These are phyloP conservation scores for Apodemus speciosus DNA, from an alignment of 2,113 vertebrate species.

Conservation along the genomic window DNA sequence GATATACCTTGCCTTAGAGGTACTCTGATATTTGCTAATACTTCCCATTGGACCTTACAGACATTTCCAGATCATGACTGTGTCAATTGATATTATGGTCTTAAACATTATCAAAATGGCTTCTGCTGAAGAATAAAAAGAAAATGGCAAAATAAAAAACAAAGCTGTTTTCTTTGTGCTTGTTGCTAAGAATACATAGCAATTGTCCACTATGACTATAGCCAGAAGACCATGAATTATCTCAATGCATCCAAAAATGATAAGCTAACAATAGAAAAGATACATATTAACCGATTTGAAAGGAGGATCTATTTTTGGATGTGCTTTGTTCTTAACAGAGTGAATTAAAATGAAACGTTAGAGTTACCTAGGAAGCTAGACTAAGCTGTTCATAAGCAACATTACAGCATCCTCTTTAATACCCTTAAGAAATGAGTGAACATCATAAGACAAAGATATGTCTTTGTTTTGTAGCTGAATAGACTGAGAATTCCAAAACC, in stretches of 20 bases:
- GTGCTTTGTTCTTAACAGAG: conserved; percentile 36
- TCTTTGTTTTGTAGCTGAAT: not conserved
- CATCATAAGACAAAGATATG: not conserved
- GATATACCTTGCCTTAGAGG: conserved; percentile 72
- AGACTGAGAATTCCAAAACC: conserved; percentile 37
- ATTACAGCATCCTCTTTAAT: conserved; percentile 36
- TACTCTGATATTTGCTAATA: conserved; percentile 83
- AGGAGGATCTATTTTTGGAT: conserved; percentile 7
- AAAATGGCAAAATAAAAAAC: conserved; percentile 55
- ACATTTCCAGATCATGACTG: conserved; percentile 68
- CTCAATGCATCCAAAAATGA: not conserved
- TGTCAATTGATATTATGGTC: conserved; percentile 70
- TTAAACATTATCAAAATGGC: conserved; percentile 61
- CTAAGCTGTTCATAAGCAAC: not conserved
- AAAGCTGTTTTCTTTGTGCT: not conserved
- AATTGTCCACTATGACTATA: conserved; percentile 26
- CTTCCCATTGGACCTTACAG: conserved; percentile 73
- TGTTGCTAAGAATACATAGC: conserved; percentile 51
- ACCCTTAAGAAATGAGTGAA: not conserved
- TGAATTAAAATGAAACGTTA: conserved; percentile 17
- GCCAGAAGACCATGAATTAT: conserved; percentile 42
- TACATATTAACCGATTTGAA: conserved; percentile 22
- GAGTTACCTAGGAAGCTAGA: conserved; percentile 24
- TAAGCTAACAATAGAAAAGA: not conserved
- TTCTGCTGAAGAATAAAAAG: conserved; percentile 63